phyloP scores from a whole-genome alignment of 1,140 invertebrate genomes.

The Procambarus virginalis region DNA sequence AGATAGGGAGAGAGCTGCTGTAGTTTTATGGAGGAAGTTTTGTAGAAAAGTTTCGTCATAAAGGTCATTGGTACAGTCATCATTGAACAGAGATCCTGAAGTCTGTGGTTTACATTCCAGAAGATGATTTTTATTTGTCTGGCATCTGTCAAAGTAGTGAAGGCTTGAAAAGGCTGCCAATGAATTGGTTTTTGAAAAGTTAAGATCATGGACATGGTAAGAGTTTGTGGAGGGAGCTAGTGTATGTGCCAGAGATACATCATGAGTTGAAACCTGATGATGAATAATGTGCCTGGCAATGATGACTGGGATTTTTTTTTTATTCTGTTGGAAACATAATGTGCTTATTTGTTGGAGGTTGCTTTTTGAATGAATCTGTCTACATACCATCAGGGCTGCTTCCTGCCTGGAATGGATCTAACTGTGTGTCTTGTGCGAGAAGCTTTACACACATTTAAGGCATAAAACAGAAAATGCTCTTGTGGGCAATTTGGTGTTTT shows the following conservation, averaged over 20 bases:
- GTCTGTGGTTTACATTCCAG: constrained; percentile 15
- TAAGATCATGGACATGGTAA: background rate
- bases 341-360: background rate
- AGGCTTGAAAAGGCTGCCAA: background rate
- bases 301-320: background rate
- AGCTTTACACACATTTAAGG: background rate
- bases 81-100: background rate
- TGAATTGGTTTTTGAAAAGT: background rate
- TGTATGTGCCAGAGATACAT: background rate
- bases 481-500: constrained; percentile 20
- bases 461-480: background rate
- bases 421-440: background rate
- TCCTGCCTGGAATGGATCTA: background rate
- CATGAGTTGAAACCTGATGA: background rate
- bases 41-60: background rate
- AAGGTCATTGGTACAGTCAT: background rate
- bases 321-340: background rate
- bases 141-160: background rate
- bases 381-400: background rate
- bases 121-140: background rate
- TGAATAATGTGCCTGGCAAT: background rate
- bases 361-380: background rate
- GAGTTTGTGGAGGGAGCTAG: background rate
- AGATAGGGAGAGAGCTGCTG: background rate
- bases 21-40: constrained; percentile 9